Conservation (phyloP, 2,888 invertebrate genomes). For the Hirudinaria manillensis region DNA sequence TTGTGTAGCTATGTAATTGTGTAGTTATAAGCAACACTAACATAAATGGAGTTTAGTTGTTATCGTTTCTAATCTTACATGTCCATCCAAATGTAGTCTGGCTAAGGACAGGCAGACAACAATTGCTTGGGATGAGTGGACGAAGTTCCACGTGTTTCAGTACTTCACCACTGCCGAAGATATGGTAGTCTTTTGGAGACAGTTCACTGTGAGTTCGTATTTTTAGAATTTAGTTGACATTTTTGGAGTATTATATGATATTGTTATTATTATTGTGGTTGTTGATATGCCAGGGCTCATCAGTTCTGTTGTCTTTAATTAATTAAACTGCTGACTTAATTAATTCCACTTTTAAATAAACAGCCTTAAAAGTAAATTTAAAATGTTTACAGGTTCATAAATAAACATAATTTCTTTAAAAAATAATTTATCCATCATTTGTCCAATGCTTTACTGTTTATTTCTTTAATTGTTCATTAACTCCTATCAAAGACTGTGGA, state of each 20-base stretch:
- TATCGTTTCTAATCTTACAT: not conserved
- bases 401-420: too few species aligned
- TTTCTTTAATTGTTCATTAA: not conserved
- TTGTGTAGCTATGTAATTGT: not conserved
- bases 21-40: not conserved
- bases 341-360: too few species aligned
- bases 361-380: too few species aligned
- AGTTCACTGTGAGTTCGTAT: constrained; percentile 51
- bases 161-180: constrained; percentile 82
- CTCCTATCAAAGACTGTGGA: not conserved
- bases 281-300: too few species aligned
- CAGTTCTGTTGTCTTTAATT: too few species aligned
- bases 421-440: too few species aligned
- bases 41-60: not conserved
- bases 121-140: constrained; percentile 66
- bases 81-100: not conserved
- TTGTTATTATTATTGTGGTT: too few species aligned
- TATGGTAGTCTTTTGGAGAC: constrained; percentile 87
- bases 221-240: too few species aligned
- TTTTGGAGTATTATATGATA: too few species aligned
- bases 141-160: constrained; percentile 83
- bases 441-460: too few species aligned
- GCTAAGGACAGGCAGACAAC: not conserved
- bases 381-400: too few species aligned
- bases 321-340: too few species aligned